Base-by-base conservation (phyloP, 2,888 invertebrate genomes). In the Ramazzottius varieornatus region DNA sequence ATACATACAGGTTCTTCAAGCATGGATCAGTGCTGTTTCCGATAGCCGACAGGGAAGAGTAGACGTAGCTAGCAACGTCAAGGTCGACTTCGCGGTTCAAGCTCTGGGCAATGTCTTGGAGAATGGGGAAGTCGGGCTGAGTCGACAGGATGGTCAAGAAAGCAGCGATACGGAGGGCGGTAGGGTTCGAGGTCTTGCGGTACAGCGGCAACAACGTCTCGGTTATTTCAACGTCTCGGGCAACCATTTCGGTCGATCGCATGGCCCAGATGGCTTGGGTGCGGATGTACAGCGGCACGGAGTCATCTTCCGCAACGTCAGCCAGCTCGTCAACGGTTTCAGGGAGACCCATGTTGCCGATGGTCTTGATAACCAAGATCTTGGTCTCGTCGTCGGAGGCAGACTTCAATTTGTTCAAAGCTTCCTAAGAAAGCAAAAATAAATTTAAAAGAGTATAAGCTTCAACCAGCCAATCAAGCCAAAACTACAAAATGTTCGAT, bases 31-130 rank as follows among this genome's bases (percentile, higher is more conserved):
- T 68, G 13, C 69, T 67, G 63, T 70, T 69, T 63, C 71, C 72
- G 2, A 73, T 66, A 32, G 67, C 68, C n/a, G 68, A 66, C 64
- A 76, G 66, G 46, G 73, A 68, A 54, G 71, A 70, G 69, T 71
- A 71, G 65, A 75, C 70, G 70, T 71, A 75, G 46, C 71, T 69
- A 46, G 70, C 69, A 20, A 76, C 71, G 64, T 75, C 72, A 16
- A 70, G 68, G 68, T 70, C 71, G 32, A 68, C 68, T 64, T 74
- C 73, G 64, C 69, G 69, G 72, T 73, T 74, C n/a, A 75, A 71
- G 63, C 70, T 68, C 46, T 71, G 67, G 24, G 77, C 77, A 20
- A 78, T 66, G 66, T 74, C 71, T 67, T 76, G 72, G 65, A 75
- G 70, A 33, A 74, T 68, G 33, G 72, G 70, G 8, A 71, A 67